A percentile compares a stretch with the other conserved stretches of the same genome.
These are phyloP conservation scores for Trachymyrmex septentrionalis DNA, from an alignment of 1,140 invertebrate genomes.

Conservation along the genomic window DNA sequence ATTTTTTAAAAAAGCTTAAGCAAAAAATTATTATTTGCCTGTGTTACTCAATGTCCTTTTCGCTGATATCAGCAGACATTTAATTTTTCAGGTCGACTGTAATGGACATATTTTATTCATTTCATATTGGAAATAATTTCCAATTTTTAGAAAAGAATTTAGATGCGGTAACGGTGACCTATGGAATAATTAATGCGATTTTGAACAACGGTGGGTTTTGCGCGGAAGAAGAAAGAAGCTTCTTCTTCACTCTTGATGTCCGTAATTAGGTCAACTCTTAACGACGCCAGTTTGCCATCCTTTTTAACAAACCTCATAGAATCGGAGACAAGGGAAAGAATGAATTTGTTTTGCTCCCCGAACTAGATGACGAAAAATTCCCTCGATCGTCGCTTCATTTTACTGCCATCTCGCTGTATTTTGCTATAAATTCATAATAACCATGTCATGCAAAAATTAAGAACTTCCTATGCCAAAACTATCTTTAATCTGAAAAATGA, in stretches of 20 bases:
- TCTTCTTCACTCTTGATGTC: neutral
- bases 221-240: conserved; percentile 10
- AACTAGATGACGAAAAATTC: conserved; percentile 1
- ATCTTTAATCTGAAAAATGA: neutral
- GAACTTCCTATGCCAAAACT: neutral
- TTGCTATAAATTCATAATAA: neutral
- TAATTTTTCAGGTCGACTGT: neutral
- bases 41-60: neutral
- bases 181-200: neutral
- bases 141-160: neutral
- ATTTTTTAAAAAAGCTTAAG: neutral
- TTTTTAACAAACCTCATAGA: neutral
- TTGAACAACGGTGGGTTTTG: conserved; percentile 11
- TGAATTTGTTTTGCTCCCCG: neutral
- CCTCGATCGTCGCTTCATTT: neutral
- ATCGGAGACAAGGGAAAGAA: neutral
- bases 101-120: neutral
- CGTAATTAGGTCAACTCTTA: conserved; percentile 45
- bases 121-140: conserved; percentile 24
- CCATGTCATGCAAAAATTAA: neutral
- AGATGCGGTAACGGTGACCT: conserved; percentile 23
- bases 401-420: neutral
- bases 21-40: neutral
- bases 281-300: conserved; percentile 14
- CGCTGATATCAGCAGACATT: neutral